Percentiles rank a stretch among this genome's conserved stretches.
These are phyloP conservation scores for Drosophila ficusphila DNA, from an alignment of 1,140 invertebrate genomes.

Conservation along the genomic window DNA sequence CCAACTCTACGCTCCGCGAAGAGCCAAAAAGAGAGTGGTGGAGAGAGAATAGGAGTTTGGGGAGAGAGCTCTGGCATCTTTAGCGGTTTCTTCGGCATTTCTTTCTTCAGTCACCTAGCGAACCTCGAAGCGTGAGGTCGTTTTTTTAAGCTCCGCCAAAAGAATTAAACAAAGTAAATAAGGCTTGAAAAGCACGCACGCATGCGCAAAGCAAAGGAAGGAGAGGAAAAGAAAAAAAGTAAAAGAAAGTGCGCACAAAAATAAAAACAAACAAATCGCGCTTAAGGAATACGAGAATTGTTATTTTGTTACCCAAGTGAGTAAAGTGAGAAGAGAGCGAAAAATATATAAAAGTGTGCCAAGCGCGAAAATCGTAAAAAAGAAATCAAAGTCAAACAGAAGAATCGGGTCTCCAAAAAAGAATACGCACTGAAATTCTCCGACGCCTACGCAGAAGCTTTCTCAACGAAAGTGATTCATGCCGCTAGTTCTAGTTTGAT, in stretches of 20 bases:
- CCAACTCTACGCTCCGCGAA: conserved; percentile 15
- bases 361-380: conserved; percentile 48
- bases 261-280: conserved; percentile 29
- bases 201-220: conserved; percentile 34
- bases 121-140: conserved; percentile 71
- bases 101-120: conserved; percentile 59
- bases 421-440: conserved; percentile 47
- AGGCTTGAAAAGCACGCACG: conserved; percentile 22
- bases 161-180: conserved; percentile 12
- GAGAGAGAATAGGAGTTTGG: neutral
- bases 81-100: conserved; percentile 41
- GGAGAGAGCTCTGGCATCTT: conserved; percentile 2
- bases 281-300: conserved; percentile 14
- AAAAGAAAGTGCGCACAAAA: conserved; percentile 43
- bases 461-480: conserved; percentile 81
- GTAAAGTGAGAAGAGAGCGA: conserved; percentile 18
- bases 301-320: conserved; percentile 20
- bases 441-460: conserved; percentile 58
- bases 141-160: conserved; percentile 20
- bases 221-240: conserved; percentile 7
- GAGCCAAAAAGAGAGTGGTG: neutral
- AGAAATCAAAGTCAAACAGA: conserved; percentile 65
- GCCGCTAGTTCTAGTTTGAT: conserved; percentile 12
- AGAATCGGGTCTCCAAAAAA: conserved; percentile 20
- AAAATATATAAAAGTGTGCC: conserved; percentile 70